Evolutionary conservation across 2,797 vertebrate species (phyloP), one percentile per base, ranked within the genome.

Genomic region (Stomatorhinus walkeri): DNA sequence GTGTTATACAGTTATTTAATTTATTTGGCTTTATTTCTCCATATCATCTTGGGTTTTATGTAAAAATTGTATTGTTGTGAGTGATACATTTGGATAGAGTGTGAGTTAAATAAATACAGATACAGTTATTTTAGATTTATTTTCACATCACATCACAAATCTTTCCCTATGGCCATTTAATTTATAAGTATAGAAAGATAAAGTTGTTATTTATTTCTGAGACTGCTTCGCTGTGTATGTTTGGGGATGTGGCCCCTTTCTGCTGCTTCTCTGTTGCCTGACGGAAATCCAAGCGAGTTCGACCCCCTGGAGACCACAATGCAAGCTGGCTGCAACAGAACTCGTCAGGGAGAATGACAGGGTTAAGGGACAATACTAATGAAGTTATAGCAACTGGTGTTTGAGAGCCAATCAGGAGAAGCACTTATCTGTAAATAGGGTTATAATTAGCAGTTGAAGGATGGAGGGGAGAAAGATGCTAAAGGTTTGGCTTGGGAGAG

Each of bases 381-480:
- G 95, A 96, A 97, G 96, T 96, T 95, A 96, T 94, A 96, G 96
- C 94, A 96, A 96, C 95, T 95, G 90, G 95, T 93, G 92, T 87
- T 36, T 92, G 86, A 93, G 95, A 49, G 94, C 95, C 96, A 96
- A 96, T 96, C 95, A 93, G 94, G 94, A 94, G 91, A 95, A 93
- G 95, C 93, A 91, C 95, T 95, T 94, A 93, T 95, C 96, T 96
- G 95, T 95, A 96, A 96, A 96, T 94, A 95, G 96, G 95, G 95
- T 95, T 96, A 95, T 96, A 97, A 96, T 97, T 96, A 97, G 95
- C 94, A 95, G 94, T 56, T 93, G 95, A 96, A 95, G 95, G 95
- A 96, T 95, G 96, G 94, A 95, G 94, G 95, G 94, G 95, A 95
- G 96, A 96, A 96, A 96, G 96, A 96, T 46, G 95, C 94, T 95